phyloP scores from a whole-genome alignment of 2,888 invertebrate species.

The Lumbricus terrestris region DNA sequence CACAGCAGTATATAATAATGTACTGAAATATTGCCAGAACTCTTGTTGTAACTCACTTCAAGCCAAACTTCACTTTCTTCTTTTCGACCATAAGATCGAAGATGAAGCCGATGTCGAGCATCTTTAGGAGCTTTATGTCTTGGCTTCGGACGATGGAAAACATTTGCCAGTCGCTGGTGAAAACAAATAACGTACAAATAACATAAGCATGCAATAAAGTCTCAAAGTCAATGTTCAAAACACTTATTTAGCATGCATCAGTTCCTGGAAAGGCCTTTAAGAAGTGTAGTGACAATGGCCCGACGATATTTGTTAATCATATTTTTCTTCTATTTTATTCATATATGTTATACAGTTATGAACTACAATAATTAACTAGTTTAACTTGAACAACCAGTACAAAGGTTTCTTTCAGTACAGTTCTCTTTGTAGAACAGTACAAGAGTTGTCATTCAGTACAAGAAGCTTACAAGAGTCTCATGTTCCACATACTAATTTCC shows the following conservation, averaged over 20 bases:
- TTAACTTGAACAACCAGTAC: too few relatives aligned
- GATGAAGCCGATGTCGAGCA: constrained; percentile 72
- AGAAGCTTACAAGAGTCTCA: too few relatives aligned
- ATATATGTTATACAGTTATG: too few relatives aligned
- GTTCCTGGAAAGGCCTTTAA: not conserved
- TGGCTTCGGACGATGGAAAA: constrained; percentile 68
- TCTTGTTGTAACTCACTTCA: constrained; percentile 69
- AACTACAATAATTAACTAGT: too few relatives aligned
- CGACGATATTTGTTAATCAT: too few relatives aligned
- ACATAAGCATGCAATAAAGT: not conserved
- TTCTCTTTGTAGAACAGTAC: too few relatives aligned
- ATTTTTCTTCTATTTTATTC: too few relatives aligned
- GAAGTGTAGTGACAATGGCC: too few relatives aligned
- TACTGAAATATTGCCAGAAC: not conserved
- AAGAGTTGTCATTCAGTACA: too few relatives aligned
- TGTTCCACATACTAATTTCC: not conserved
- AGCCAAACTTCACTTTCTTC: constrained; percentile 76
- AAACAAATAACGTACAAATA: not conserved
- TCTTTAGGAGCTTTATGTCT: constrained; percentile 72
- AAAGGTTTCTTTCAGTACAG: too few relatives aligned
- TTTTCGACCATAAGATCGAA: constrained; percentile 82
- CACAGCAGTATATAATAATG: too few relatives aligned
- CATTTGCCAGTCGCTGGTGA: constrained; percentile 54
- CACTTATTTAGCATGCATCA: not conserved
- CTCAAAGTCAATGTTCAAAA: not conserved